Evolutionary conservation across 2,797 vertebrate genomes (phyloP), one percentile per base, ranked within the genome.

Genomic region (Chaunax sp.): DNA sequence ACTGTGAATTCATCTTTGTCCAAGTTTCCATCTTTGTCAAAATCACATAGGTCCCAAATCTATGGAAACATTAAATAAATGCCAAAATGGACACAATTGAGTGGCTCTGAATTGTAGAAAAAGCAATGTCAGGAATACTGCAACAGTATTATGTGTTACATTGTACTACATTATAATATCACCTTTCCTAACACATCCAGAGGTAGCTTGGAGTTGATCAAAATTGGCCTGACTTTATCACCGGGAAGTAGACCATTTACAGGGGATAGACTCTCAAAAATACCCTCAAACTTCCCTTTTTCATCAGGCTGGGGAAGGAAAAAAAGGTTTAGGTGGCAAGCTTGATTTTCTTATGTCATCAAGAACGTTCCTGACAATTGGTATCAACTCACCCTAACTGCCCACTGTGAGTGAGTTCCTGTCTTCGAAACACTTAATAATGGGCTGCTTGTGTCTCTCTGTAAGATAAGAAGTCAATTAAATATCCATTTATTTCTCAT

Each of bases 11-110:
- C 98, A 0, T 99, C 98, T 89, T 94, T 96, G 87, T 99, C 98
- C 93, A 99, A 87, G 72, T 95, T 92, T 23, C 98, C 98, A 69
- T 99, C 96, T 90, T 96, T 97, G 85, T 98, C 97, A 1, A 98
- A 95, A 82, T 99, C 98, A 82, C 97, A 98, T 61, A 99, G 94
- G 77, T 99, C 97, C 98, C 98, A 99, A 77, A 99, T 97, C 98
- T 99, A 63, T 46, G 61, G 46, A 67, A 55, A 50, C 19, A 73
- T 37, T 0, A 22, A n/a, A 10, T 25, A 49, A 38, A 46, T 26
- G 6, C 1, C 16, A 45, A 64, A 64, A 43, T 19, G 3, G 67
- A 25, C 0, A 57, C 2, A 1, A 52, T 45, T 40, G 5, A 12
- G 6, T 38, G 53, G 5, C 9, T 60, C 23, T 76, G 9, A 64